A percentile compares a stretch with the other conserved stretches of the same genome.
Evolutionary conservation across 2,888 invertebrate genomes (phyloP).

Genomic region (Ethmia dodecea): DNA sequence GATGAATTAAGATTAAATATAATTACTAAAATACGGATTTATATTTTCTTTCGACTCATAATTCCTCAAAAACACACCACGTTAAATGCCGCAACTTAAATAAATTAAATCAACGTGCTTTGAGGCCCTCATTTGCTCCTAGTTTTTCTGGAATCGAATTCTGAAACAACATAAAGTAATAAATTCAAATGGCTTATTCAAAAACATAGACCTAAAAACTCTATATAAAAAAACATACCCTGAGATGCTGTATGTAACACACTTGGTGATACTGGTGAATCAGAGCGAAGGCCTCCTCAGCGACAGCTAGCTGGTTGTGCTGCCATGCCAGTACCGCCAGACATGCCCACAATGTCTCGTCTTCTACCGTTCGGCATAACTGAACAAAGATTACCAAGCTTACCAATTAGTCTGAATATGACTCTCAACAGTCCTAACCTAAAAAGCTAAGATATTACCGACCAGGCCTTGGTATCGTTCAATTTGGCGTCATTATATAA

Average conservation of each 20-base stretch:
- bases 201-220: not conserved
- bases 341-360: constrained; percentile 92
- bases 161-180: constrained; percentile 40
- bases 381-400: constrained; percentile 23
- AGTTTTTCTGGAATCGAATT: constrained; percentile 54
- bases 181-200: not conserved
- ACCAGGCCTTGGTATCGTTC: no score
- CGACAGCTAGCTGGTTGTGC: constrained; percentile 89
- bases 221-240: constrained; percentile 62
- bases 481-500: no score
- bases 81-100: no score
- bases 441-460: no score
- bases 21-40: no score
- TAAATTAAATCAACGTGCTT: constrained; percentile 12
- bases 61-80: no score
- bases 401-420: no score
- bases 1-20: no score
- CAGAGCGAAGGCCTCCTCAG: constrained; percentile 94
- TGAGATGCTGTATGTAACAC: constrained; percentile 88
- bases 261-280: constrained; percentile 84
- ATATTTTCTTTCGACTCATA: no score
- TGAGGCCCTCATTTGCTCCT: constrained; percentile 19
- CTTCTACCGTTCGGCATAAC: constrained; percentile 71
- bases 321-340: constrained; percentile 94
- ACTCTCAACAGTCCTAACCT: no score